Percentiles rank a stretch among this genome's conserved stretches.
Evolutionary conservation across 2,888 invertebrate species (phyloP).

Genomic region (Dynastes grantii): DNA sequence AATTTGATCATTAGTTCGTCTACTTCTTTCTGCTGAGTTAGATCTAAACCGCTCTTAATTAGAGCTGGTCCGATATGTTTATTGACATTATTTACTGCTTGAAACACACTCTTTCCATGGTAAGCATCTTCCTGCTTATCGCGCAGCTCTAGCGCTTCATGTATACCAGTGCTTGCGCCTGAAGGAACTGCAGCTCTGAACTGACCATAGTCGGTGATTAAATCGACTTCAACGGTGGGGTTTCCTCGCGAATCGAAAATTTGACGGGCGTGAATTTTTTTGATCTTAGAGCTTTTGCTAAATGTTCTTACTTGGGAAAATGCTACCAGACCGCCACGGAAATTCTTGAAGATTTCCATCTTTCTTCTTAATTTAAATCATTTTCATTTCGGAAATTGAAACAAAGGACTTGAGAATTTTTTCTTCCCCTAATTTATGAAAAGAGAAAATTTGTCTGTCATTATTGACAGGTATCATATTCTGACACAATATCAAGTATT

Average conservation of each 20-base stretch:
- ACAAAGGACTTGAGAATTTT: no score
- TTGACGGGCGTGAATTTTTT: constrained; percentile 81
- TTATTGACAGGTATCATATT: no score
- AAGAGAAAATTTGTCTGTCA: no score
- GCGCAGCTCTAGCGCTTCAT: constrained; percentile 97
- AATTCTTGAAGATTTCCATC: background rate
- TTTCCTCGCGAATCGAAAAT: constrained; percentile 99
- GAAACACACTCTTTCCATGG: constrained; percentile 96
- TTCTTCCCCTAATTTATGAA: no score
- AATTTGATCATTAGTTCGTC: constrained; percentile 90
- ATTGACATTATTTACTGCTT: constrained; percentile 95
- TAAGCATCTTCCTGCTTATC: constrained; percentile 92
- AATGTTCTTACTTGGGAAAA: background rate
- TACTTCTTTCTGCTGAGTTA: constrained; percentile 90
- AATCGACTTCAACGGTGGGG: constrained; percentile 97
- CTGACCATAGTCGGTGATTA: constrained; percentile 84
- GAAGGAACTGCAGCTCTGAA: constrained; percentile 97
- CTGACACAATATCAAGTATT: no score
- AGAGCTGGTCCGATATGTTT: constrained; percentile 83
- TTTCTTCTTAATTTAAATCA: constrained; percentile 5
- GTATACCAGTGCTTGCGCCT: constrained; percentile 94
- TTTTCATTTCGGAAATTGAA: no score
- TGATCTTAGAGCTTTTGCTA: background rate
- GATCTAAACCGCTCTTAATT: constrained; percentile 85
- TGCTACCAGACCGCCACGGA: background rate